These are phyloP conservation scores for Scartelaos histophorus DNA, from an alignment of 2,113 vertebrate genomes.

Conservation along the genomic window DNA sequence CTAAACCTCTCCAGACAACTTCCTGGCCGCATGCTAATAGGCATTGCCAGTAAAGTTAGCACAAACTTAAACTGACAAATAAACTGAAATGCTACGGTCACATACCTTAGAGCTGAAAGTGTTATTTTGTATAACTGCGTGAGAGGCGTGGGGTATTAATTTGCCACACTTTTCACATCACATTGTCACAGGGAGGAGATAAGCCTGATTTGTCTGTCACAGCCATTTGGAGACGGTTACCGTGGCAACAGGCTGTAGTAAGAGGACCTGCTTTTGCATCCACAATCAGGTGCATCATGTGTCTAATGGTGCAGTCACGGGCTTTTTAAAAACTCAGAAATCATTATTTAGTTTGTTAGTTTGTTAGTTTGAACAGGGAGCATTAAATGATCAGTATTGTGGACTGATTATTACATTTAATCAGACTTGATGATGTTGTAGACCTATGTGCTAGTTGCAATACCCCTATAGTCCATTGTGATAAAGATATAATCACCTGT, in stretches of 20 bases:
- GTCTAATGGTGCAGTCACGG: not conserved
- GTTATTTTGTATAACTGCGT: conserved; percentile 12
- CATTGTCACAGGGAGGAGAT: conserved; percentile 38
- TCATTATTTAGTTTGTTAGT: too few relatives aligned
- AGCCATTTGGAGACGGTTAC: conserved; percentile 57
- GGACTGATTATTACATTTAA: too few relatives aligned
- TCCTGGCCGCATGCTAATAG: conserved; percentile 40
- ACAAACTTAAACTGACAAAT: conserved; percentile 24
- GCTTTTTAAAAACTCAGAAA: not conserved
- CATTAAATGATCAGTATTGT: too few relatives aligned
- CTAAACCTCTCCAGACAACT: conserved; percentile 31
- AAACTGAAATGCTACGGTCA: conserved; percentile 13
- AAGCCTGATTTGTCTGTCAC: conserved; percentile 52
- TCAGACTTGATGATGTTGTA: too few relatives aligned
- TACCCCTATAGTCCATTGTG: too few relatives aligned
- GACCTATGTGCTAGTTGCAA: too few relatives aligned
- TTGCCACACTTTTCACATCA: conserved; percentile 43
- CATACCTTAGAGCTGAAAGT: not conserved
- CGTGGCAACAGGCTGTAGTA: conserved; percentile 63
- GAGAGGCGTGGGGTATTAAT: conserved; percentile 41
- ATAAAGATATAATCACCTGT: too few relatives aligned
- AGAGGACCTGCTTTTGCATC: conserved; percentile 30
- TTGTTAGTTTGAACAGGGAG: too few relatives aligned
- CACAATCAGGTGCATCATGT: conserved; percentile 46
- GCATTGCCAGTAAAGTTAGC: conserved; percentile 39